Evolutionary conservation across 2,888 invertebrate species (phyloP), one percentile per base, ranked within the genome.

Genomic region (Cryptus viduatorius): DNA sequence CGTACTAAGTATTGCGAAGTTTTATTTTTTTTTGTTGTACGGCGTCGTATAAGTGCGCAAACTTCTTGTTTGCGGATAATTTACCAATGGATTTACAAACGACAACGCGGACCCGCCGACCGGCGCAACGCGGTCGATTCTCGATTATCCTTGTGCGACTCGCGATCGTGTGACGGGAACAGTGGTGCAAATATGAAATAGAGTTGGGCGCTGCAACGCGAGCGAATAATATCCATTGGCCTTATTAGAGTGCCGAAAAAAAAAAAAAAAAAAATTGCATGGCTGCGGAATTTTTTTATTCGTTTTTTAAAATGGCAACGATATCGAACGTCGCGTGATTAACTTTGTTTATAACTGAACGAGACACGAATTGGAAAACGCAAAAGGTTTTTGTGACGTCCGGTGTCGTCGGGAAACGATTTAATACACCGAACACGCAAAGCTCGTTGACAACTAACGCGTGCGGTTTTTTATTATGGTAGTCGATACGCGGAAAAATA

Each of bases 1-100:
- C 50, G 78, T 69, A 68, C n/a, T n/a, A n/a, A n/a, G 67, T 77
- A 78, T 50, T 82, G 16, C 67, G 12, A n/a, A 29, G 19, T 53
- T 64, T 24, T 53, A 73, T 68, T 46, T 50, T 37, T 42, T 78
- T 59, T 53, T 50, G 37, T 46, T 10, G 10, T 16, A 59, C 16
- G 8, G 12, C 14, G 71, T 42, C 44, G 42, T 12, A 50, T 53
- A 42, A 12, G 19, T 67, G 59, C 42, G 77, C 67, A 42, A 59
- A n/a, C 14, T 61, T 64, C 69, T 77, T 77, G 59, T 78, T 64
- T 5, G n/a, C 12, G 14, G 16, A 46, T 19, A 48, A 61, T 73
- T 44, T 50, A 53, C 44, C 68, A 16, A 61, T 50, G 14, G 59
- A 14, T 29, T 29, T 50, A 44, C n/a, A 68, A 77, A 64, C 48